Evolutionary conservation across 2,797 vertebrate species (phyloP).

Genomic region (Acanthornis magna): DNA sequence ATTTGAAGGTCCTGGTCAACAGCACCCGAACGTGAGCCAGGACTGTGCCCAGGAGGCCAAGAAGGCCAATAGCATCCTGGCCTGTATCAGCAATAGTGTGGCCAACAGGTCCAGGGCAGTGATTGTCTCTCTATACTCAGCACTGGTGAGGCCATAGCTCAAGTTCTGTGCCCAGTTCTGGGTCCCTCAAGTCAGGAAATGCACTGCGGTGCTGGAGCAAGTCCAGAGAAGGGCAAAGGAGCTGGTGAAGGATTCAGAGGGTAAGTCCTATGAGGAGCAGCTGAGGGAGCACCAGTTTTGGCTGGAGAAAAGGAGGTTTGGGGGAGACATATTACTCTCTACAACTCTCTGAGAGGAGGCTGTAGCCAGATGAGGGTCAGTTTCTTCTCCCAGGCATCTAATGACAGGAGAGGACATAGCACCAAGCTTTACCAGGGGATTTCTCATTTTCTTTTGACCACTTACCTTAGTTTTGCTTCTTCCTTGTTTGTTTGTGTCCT

Average conservation of each 20-base stretch:
- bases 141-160: not conserved
- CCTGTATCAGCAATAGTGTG: not conserved
- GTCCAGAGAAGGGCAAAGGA: not conserved
- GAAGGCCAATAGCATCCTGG: not conserved
- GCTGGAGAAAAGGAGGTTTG: not conserved
- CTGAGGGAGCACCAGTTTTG: not conserved
- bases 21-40: not conserved
- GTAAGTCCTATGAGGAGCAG: not conserved
- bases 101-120: not conserved
- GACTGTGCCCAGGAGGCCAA: not conserved
- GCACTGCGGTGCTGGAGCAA: not conserved
- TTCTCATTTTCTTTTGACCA: accelerated
- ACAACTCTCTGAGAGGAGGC: not conserved
- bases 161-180: not conserved
- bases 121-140: too few species aligned
- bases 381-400: not conserved
- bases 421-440: accelerated
- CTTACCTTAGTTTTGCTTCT: not conserved
- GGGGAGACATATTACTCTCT: too few species aligned
- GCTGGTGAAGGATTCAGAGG: not conserved
- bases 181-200: accelerated
- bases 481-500: not conserved
- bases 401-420: not conserved
- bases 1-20: accelerated
- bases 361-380: not conserved